Evolutionary conservation across 2,888 invertebrate species (phyloP).

Genomic region (Arctia plantaginis): DNA sequence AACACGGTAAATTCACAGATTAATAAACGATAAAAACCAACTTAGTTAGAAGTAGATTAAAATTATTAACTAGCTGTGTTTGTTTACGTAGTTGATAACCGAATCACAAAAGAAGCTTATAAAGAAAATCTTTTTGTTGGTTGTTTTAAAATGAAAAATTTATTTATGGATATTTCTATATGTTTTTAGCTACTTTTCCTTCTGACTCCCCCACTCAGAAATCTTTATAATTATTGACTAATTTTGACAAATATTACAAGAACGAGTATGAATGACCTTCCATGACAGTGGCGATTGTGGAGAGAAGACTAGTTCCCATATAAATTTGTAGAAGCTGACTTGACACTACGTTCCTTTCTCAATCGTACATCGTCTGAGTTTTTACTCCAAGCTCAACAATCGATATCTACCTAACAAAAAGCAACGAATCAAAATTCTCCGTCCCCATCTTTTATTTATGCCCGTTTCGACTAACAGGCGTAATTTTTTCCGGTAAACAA

Average conservation of each 20-base stretch:
- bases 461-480: slow-evolving; percentile 82
- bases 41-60: too few species aligned
- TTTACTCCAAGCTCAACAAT: slow-evolving; percentile 73
- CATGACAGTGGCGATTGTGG: background rate
- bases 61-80: too few species aligned
- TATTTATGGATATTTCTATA: background rate
- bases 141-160: background rate
- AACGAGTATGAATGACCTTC: background rate
- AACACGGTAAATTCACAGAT: too few species aligned
- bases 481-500: slow-evolving; percentile 87
- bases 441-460: slow-evolving; percentile 84
- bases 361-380: slow-evolving; percentile 66
- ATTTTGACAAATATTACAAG: background rate
- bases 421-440: slow-evolving; percentile 84
- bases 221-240: too few species aligned
- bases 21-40: too few species aligned
- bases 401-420: slow-evolving; percentile 75
- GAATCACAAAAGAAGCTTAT: background rate
- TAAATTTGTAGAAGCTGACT: slow-evolving; percentile 66
- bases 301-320: slow-evolving; percentile 11
- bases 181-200: background rate
- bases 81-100: too few species aligned
- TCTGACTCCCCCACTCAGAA: too few species aligned
- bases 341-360: slow-evolving; percentile 79
- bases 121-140: background rate